phyloP scores from a whole-genome alignment of 2,113 vertebrate genomes.

The Tragelaphus scriptus region DNA sequence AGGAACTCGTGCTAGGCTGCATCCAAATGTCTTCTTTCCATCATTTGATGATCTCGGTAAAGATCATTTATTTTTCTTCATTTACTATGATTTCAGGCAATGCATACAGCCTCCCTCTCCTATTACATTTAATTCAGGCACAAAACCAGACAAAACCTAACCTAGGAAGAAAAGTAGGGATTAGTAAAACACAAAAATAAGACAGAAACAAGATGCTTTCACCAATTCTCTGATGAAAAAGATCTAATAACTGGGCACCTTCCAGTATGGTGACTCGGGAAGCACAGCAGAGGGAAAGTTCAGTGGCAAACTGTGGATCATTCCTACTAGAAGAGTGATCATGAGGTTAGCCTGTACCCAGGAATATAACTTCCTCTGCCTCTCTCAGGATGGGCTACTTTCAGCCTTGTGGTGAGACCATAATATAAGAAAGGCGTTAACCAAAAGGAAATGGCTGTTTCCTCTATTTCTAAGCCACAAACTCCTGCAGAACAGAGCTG shows the following conservation, averaged over 20 bases:
- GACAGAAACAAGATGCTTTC: neutral
- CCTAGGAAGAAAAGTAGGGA: neutral
- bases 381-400: neutral
- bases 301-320: neutral
- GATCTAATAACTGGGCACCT: no score
- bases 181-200: neutral
- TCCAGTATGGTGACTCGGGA: neutral
- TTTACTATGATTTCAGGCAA: neutral
- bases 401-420: neutral
- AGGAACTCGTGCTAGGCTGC: fast-evolving
- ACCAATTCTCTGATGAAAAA: neutral
- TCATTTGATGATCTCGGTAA: no score
- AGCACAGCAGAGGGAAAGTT: no score
- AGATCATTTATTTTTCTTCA: neutral
- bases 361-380: neutral
- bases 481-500: no score
- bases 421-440: neutral
- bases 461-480: neutral
- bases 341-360: neutral
- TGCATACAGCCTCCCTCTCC: neutral
- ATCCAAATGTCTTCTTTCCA: neutral
- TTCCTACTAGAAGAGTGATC: neutral
- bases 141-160: neutral
- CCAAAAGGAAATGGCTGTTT: neutral
- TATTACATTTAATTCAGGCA: neutral